Base-by-base conservation (phyloP, 2,888 invertebrate species). In the Hyalella azteca region DNA sequence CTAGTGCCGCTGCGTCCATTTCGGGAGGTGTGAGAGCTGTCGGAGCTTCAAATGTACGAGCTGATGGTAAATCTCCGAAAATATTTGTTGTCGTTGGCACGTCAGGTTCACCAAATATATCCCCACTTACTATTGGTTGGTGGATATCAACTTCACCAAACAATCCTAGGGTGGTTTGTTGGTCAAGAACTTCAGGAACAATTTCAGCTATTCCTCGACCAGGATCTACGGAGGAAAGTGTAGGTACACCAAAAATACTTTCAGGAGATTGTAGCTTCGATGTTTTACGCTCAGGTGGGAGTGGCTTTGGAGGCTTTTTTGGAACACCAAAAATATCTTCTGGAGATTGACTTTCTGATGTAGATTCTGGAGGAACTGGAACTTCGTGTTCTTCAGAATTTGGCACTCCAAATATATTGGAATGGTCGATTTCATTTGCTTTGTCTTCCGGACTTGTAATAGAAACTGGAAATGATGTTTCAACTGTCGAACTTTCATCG, bases 21-120 rank as follows among this genome's bases (percentile, higher is more conserved):
- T 59, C 59, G 19, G 78, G 41, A 2, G 78, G 78, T 15, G 78
- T 78, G 29, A 66, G 78, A 66, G 59, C 60, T 15, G 78, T 59
- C 13, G 78, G 60, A n/a, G 50, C 76, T 4, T 29, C 13, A 7
- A 15, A 29, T 22, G 49, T 59, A 29, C 32, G 48, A 66, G 54
- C 48, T n/a, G 81, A 40, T 5, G 82, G 75, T 19, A 60, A 73
- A 32, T 78, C 75, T 19, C 85, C 86, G 32, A 86, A 83, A 11
- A 86, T 75, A 73, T 86, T 86, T 0, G 83, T 81, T 9, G 85
- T 82, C 77, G 84, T 85, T 79, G 84, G 80, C 48, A 78, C 45
- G n/a, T 77, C 50, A 77, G 80, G 66, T 75, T 45, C 48, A 7
- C 76, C 76, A 32, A 75, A 76, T 22, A 76, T 19, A 36, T 29